Percentiles rank a stretch among this genome's conserved stretches.
Conservation (phyloP, 2,113 vertebrate species). For the Sprattus sprattus region DNA sequence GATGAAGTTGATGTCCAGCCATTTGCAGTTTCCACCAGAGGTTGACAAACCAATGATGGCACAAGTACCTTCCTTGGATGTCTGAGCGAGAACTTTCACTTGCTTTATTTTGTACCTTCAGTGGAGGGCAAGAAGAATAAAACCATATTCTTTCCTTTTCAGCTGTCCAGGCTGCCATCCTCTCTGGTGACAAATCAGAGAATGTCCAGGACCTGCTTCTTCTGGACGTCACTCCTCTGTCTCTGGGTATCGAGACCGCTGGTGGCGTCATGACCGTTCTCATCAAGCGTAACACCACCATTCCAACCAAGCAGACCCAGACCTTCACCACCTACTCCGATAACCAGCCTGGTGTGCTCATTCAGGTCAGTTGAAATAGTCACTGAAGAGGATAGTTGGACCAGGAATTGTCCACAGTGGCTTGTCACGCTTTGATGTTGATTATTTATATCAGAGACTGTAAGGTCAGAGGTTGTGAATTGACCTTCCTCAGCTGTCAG, state of each 20-base stretch:
- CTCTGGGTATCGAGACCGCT: slow-evolving; percentile 76
- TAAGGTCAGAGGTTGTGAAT: background rate
- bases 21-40: slow-evolving; percentile 72
- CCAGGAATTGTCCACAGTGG: background rate
- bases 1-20: slow-evolving; percentile 67
- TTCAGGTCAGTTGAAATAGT: slow-evolving; percentile 59
- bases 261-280: slow-evolving; percentile 79
- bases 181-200: slow-evolving; percentile 77
- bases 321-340: slow-evolving; percentile 76
- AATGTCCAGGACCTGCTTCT: slow-evolving; percentile 77
- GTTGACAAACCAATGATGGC: slow-evolving; percentile 49
- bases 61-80: slow-evolving; percentile 57
- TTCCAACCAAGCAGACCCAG: slow-evolving; percentile 78
- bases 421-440: background rate
- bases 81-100: slow-evolving; percentile 49
- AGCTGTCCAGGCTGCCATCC: slow-evolving; percentile 77
- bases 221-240: slow-evolving; percentile 76
- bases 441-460: background rate
- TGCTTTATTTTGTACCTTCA: background rate
- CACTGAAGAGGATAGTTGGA: background rate
- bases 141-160: background rate
- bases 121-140: background rate
- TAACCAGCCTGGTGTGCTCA: slow-evolving; percentile 77
- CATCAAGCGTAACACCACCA: slow-evolving; percentile 79
- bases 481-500: background rate